These are phyloP conservation scores for Leptinotarsa texana DNA, from an alignment of 1,140 invertebrate species.

Conservation along the genomic window DNA sequence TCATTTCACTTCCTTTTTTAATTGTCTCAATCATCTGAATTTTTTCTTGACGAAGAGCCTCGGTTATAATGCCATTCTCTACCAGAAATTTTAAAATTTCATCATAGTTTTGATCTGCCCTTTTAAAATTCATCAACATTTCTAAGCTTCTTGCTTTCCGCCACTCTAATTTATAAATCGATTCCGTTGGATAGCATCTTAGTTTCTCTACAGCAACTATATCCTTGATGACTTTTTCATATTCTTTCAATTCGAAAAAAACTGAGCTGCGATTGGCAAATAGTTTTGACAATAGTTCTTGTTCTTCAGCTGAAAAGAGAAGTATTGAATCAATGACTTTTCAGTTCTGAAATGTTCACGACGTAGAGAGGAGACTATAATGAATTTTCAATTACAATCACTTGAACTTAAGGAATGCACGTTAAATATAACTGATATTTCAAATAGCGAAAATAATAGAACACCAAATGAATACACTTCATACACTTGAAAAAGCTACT, in stretches of 20 bases:
- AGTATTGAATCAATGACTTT: not conserved
- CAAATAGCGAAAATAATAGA: too few species aligned
- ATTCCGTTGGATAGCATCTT: not conserved
- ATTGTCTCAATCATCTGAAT: too few species aligned
- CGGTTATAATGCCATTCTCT: not conserved
- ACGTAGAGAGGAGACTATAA: too few species aligned
- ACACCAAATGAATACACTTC: too few species aligned
- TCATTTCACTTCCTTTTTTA: not conserved
- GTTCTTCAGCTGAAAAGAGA: not conserved
- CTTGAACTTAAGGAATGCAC: too few species aligned
- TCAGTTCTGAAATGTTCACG: too few species aligned
- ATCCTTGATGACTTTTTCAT: not conserved
- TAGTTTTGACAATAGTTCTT: not conserved
- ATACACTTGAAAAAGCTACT: too few species aligned
- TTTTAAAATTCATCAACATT: not conserved
- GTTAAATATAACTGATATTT: too few species aligned
- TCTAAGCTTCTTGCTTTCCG: not conserved
- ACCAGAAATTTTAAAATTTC: not conserved
- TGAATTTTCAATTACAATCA: too few species aligned
- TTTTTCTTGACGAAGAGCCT: too few species aligned
- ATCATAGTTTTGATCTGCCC: not conserved
- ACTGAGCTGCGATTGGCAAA: not conserved
- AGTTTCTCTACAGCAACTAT: not conserved
- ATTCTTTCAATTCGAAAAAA: not conserved
- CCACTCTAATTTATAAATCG: not conserved